Conservation (phyloP, 2,888 invertebrate genomes). For the Tryphoninae sp. region DNA sequence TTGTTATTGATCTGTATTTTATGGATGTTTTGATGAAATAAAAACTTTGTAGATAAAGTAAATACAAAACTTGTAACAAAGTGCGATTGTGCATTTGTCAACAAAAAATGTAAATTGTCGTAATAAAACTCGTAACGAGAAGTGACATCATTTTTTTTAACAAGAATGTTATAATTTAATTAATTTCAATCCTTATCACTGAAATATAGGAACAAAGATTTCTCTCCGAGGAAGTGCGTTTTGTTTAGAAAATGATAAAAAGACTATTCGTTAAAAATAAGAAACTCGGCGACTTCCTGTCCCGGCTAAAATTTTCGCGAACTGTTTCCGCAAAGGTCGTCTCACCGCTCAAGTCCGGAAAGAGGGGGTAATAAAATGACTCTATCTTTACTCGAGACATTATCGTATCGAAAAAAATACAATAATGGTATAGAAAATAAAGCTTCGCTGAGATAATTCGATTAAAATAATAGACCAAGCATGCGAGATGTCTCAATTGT, state of each 20-base stretch:
- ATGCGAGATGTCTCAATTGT: conserved; percentile 5
- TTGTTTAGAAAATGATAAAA: too few species aligned
- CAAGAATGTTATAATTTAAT: background rate
- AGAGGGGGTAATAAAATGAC: conserved; percentile 10
- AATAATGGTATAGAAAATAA: conserved; percentile 2
- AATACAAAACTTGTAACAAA: conserved; percentile 24
- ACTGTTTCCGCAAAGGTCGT: background rate
- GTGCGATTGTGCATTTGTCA: conserved; percentile 26
- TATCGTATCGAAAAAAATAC: background rate
- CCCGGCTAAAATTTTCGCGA: background rate
- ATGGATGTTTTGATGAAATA: conserved; percentile 40
- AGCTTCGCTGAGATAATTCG: background rate
- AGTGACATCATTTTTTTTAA: background rate
- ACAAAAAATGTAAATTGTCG: conserved; percentile 21
- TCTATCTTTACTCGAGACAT: background rate
- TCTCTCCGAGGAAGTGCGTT: too few species aligned
- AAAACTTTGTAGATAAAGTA: conserved; percentile 22
- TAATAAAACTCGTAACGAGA: conserved; percentile 47
- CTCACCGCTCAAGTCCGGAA: background rate
- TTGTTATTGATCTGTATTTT: conserved; percentile 53
- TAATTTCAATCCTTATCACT: background rate
- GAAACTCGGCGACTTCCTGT: background rate
- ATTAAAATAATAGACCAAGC: conserved; percentile 44
- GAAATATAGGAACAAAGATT: too few species aligned
- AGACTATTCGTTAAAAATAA: too few species aligned